Conservation (phyloP, 2,113 vertebrate species). For the Scomber japonicus region DNA sequence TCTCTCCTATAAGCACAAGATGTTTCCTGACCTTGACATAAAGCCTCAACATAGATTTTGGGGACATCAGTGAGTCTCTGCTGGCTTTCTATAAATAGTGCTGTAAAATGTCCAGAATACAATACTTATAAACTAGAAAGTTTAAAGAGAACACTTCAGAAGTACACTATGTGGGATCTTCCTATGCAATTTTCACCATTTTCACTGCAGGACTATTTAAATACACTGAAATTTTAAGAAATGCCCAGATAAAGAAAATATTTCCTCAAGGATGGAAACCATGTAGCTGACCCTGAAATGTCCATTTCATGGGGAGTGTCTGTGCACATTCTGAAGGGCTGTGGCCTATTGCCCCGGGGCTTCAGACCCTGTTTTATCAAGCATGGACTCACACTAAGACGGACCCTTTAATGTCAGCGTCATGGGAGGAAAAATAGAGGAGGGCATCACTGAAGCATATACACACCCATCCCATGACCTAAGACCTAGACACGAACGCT, state of each 20-base stretch:
- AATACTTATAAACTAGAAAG: background rate
- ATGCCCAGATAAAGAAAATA: constrained; percentile 6
- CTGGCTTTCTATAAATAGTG: constrained; percentile 18
- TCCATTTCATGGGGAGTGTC: constrained; percentile 45
- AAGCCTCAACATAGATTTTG: constrained; percentile 53
- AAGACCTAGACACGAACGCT: constrained; percentile 20
- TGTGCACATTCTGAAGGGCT: constrained; percentile 42
- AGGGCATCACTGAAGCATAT: constrained; percentile 40
- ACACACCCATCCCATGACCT: constrained; percentile 37
- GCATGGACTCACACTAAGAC: constrained; percentile 49
- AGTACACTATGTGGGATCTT: background rate
- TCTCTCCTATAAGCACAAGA: constrained; percentile 53
- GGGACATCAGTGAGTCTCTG: constrained; percentile 19
- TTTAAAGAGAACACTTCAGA: background rate
- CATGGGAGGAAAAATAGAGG: constrained; percentile 32
- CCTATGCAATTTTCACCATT: background rate
- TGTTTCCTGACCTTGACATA: constrained; percentile 60
- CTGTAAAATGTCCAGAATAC: constrained; percentile 43
- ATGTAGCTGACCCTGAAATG: constrained; percentile 67
- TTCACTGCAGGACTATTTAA: background rate
- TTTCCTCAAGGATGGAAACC: background rate
- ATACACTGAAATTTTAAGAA: background rate
- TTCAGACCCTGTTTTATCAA: constrained; percentile 54
- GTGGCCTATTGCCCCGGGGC: constrained; percentile 72
- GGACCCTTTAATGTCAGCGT: constrained; percentile 58